Conservation (phyloP, 2,113 vertebrate genomes). For the Pteronura brasiliensis region DNA sequence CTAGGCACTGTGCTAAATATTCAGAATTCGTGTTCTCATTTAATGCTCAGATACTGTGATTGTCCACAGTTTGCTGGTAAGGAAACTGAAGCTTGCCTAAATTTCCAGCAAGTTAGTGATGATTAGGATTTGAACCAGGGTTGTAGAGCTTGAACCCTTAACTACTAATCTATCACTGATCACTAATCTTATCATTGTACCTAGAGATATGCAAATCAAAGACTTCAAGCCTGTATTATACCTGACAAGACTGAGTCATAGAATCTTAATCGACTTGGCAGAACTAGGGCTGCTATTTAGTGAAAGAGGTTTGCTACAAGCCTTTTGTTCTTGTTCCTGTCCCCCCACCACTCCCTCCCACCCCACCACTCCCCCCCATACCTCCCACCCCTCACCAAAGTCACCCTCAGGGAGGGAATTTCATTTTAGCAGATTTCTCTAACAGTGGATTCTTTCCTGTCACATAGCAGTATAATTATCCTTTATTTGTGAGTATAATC, state of each 20-base stretch:
- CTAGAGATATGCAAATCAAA: not conserved
- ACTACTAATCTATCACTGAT: not conserved
- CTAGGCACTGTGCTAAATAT: not conserved
- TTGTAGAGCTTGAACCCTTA: not conserved
- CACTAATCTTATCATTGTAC: not conserved
- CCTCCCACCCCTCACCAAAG: not conserved
- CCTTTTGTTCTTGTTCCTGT: not conserved
- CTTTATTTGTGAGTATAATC: constrained; percentile 54
- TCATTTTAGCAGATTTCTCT: not conserved
- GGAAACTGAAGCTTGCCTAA: not conserved
- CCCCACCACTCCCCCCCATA: too few relatives aligned
- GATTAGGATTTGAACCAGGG: not conserved
- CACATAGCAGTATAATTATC: constrained; percentile 45
- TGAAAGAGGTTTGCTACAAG: not conserved
- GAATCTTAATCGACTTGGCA: not conserved
- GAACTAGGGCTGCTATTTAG: not conserved
- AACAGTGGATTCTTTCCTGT: constrained; percentile 28
- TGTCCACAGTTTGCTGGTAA: not conserved
- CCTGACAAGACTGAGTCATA: not conserved
- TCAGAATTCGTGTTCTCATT: not conserved
- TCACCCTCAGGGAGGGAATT: not conserved
- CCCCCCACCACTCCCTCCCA: too few relatives aligned
- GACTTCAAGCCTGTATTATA: not conserved
- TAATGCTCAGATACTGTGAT: not conserved
- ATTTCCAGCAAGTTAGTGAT: not conserved